phyloP scores from a whole-genome alignment of 2,888 invertebrate genomes.

The Phanerotoma sp. region DNA sequence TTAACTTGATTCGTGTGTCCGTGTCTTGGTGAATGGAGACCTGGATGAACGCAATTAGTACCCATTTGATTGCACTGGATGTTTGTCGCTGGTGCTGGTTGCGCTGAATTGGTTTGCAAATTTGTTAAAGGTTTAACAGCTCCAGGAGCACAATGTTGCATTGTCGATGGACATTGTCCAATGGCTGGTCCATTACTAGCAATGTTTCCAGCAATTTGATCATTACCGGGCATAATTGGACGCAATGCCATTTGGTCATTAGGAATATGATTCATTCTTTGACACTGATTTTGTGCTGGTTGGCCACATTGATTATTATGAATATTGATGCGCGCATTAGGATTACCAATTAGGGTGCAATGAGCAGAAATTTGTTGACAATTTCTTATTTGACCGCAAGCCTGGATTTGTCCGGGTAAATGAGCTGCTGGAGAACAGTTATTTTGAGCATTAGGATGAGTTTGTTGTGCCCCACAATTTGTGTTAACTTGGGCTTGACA shows the following conservation, averaged over 20 bases:
- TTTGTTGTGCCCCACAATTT: slow-evolving; percentile 38
- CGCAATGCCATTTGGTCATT: slow-evolving; percentile 10
- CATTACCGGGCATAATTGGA: slow-evolving; percentile 13
- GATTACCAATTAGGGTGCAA: not conserved
- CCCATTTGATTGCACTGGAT: slow-evolving; percentile 36
- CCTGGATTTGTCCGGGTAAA: slow-evolving; percentile 13
- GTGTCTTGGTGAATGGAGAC: slow-evolving; percentile 36
- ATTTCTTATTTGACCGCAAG: slow-evolving; percentile 33
- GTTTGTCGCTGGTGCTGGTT: slow-evolving; percentile 31
- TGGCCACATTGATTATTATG: slow-evolving; percentile 39
- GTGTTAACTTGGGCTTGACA: slow-evolving; percentile 44
- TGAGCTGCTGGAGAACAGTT: slow-evolving; percentile 39
- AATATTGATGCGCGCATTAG: slow-evolving; percentile 47
- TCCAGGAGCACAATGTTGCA: slow-evolving; percentile 38
- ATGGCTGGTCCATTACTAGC: slow-evolving; percentile 48
- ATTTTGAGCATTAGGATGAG: slow-evolving; percentile 36
- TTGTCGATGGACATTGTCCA: slow-evolving; percentile 57
- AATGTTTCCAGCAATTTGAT: slow-evolving; percentile 20
- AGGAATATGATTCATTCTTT: slow-evolving; percentile 34
- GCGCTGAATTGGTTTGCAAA: slow-evolving; percentile 40
- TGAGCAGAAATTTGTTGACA: slow-evolving; percentile 46
- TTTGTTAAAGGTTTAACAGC: slow-evolving; percentile 28
- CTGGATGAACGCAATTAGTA: slow-evolving; percentile 38
- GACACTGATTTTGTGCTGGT: slow-evolving; percentile 32
- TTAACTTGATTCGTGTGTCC: slow-evolving; percentile 9